Evolutionary conservation across 2,888 invertebrate species (phyloP), one percentile per base, ranked within the genome.

Genomic region (Phrixothrix hirtus): DNA sequence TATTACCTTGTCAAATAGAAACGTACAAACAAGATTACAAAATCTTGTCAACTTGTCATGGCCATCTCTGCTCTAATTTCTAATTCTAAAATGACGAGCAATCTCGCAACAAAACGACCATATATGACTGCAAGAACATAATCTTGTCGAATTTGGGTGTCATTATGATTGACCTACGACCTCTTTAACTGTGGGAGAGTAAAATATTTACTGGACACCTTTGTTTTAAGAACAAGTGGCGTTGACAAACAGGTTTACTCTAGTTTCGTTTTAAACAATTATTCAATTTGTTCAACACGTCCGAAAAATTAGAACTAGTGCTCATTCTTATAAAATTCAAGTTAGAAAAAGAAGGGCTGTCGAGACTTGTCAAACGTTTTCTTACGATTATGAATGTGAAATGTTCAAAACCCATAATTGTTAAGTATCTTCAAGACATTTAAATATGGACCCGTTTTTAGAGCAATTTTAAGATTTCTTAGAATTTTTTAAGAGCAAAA

Each of bases 111-210:
- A 35, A 46, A 35, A 14, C 42, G 47, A 36, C 29, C 38, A 31
- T 35, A 48, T 39, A 49, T 41, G 38, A 45, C 36, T 13, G 39
- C 15, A 37, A 35, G 21, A 46, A 63, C 63, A 58, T 48, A 58
- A 62, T 63, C 63, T 63, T 38, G 61, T 55, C 59, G 62, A 66
- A 64, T 63, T 65, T 66, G 47, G 49, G 55, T 32, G 62, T 60
- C 60, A 63, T 66, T 64, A 65, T 54, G 55, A 43, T 53, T 59
- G 59, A 63, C 61, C 63, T 55, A 38, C 57, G 56, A 58, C 61
- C 63, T 55, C 48, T 39, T 59, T 57, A 60, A 70, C 70, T 69
- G 68, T 70, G 70, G 65, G 70, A 70, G 67, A 68, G 61, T 63
- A 37, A 37, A 35, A 31, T 15, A 47, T 39, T 42, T 46, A 45